These are phyloP conservation scores for Zelleria hepariella DNA, from an alignment of 2,888 invertebrate genomes.

Conservation along the genomic window DNA sequence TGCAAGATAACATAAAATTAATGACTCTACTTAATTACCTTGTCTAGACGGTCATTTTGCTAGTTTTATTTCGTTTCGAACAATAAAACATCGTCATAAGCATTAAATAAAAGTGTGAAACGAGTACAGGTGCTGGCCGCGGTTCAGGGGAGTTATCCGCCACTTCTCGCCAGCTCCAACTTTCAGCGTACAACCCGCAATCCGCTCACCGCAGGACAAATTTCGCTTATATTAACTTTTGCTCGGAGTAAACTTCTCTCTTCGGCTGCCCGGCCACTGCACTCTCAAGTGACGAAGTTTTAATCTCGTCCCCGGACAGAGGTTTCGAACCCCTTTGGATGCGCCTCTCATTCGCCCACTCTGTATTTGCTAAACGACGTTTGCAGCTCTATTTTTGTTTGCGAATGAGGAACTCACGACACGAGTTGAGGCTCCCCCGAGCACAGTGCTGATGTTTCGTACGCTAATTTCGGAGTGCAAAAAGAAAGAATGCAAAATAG, in stretches of 20 bases:
- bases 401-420: background rate
- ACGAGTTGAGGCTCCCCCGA: background rate
- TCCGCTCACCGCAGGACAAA: conserved; percentile 57
- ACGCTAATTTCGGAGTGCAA: background rate
- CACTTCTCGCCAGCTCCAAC: conserved; percentile 28
- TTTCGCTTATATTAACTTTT: conserved; percentile 69
- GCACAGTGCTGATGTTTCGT: background rate
- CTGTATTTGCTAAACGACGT: background rate
- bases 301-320: conserved; percentile 47
- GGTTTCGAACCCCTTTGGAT: conserved; percentile 17
- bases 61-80: background rate
- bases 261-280: conserved; percentile 55
- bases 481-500: background rate
- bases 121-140: conserved; percentile 35
- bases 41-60: background rate
- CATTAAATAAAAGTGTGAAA: conserved; percentile 13
- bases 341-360: background rate
- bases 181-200: conserved; percentile 37
- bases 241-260: conserved; percentile 59
- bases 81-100: background rate
- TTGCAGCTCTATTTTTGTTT: background rate
- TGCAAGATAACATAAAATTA: background rate
- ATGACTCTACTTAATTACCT: background rate
- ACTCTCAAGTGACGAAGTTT: conserved; percentile 63
- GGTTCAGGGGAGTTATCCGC: conserved; percentile 31